Evolutionary conservation across 2,797 vertebrate genomes (phyloP), one percentile per base, ranked within the genome.

Genomic region (Phoeniculus purpureus): DNA sequence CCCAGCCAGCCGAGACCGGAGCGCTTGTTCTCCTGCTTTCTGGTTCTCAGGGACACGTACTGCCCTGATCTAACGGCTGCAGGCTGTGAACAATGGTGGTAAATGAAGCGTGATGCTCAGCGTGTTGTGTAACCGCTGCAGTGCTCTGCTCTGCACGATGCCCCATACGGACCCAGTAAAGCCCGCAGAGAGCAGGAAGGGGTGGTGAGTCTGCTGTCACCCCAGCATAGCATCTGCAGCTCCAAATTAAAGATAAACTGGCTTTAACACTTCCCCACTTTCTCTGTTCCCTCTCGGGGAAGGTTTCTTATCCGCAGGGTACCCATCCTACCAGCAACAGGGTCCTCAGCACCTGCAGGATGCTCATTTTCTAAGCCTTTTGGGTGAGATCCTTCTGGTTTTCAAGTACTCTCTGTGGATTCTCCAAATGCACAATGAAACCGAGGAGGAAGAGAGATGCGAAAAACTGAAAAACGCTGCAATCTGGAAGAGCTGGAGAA

Each of bases 251-350:
- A 5, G 1, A 34, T 59, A 64, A 40, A 25, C 15, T 15, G 29
- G 47, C 23, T 25, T 18, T 2, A 23, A 7, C 7, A 3, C 10
- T 6, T 25, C 3, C 19, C 23, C 13, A 5, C 1, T 47, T 48
- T 3, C 4, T 17, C 8, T 4, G 1, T 18, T 37, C 26, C n/a
- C 25, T 51, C 18, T 47, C 27, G 9, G 21, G 48, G 43, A 72
- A 72, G 29, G 19, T 58, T 29, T 34, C 32, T 62, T 29, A 27
- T 4, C 17, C 37, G 51, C 51, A 9, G 32, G 43, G 32, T 9
- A 7, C 15, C n/a, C 50, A 12, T 17, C 52, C 68, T 37, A 15
- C 15, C 64, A 19, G 21, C 5, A 29, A 8, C 37, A 22, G 52
- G 31, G 27, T 1, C 32, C 43, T 25, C 1, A 15, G n/a, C 22